Conservation (phyloP, 2,888 invertebrate genomes). For the Arrhopalites spinosus region DNA sequence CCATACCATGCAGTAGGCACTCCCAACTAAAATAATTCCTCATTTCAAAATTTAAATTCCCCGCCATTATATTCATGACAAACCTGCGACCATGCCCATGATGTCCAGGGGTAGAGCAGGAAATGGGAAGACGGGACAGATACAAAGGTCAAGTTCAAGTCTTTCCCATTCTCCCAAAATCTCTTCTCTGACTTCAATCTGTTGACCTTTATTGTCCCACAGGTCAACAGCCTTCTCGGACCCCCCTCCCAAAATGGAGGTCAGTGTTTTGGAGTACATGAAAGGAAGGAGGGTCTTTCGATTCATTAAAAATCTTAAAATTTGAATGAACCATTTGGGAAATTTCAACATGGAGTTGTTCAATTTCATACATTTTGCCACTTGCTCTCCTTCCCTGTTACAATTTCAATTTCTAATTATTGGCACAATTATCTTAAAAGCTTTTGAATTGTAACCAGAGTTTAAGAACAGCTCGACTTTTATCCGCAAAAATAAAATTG, state of each 20-base stretch:
- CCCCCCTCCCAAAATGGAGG: constrained; percentile 48
- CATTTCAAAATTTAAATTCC: too few relatives aligned
- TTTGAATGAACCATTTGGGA: constrained; percentile 42
- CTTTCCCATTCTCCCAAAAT: constrained; percentile 46
- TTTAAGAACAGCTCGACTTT: constrained; percentile 43
- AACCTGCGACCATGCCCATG: constrained; percentile 41
- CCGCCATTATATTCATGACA: constrained; percentile 40
- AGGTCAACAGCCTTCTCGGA: constrained; percentile 44
- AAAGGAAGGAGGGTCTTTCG: constrained; percentile 11
- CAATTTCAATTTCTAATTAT: background rate
- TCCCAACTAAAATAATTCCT: constrained; percentile 33
- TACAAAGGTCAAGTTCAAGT: constrained; percentile 47
- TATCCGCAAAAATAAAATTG: constrained; percentile 44
- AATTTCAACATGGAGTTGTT: constrained; percentile 43
- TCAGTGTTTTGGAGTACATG: constrained; percentile 9
- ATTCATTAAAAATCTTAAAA: constrained; percentile 47
- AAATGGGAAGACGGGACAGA: constrained; percentile 51
- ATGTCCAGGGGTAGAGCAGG: constrained; percentile 49
- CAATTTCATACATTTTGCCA: constrained; percentile 47
- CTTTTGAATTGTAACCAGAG: too few relatives aligned
- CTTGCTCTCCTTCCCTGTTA: constrained; percentile 51
- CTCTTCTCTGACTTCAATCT: constrained; percentile 41
- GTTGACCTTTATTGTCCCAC: constrained; percentile 51
- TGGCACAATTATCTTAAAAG: too few relatives aligned
- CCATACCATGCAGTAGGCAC: constrained; percentile 44